Base-by-base conservation (phyloP, 2,888 invertebrate genomes). In the Caenorhabditis afra region DNA sequence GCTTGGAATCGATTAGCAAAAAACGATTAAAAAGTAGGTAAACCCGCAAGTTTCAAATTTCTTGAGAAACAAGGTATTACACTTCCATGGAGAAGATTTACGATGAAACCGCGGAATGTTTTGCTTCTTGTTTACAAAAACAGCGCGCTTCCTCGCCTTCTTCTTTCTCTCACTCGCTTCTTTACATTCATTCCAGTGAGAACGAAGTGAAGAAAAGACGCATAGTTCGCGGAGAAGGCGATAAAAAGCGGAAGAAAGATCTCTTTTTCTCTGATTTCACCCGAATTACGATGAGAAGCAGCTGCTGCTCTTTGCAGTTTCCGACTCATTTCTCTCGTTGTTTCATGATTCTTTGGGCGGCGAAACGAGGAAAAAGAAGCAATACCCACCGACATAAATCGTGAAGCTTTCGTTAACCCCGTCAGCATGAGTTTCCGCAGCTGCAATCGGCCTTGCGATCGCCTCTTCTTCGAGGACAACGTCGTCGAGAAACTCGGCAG, bases 391-490 rank as follows among this genome's bases (percentile, higher is more conserved):
- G 14, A 88, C 81, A 68, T 87, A 88, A 64, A 89, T 86, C 37
- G 88, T 88, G 64, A 88, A 89, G 57, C 87, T 87, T 62, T 88
- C 88, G 49, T 88, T 85, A 20, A 85, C 65, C n/a, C 78, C 81
- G 12, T 62, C 64, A 23, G 55, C 49, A 22, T 29, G 35, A n/a
- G n/a, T 64, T n/a, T 57, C 58, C 39, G 39, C 59, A 47, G 58
- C 49, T 49, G 16, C 59, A 11, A 44, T 41, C 20, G 62, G 52
- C 20, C 65, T 44, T 22, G 68, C 62, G 29, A 64, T 55, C 14
- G 53, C n/a, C 18, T 74, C 12, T 1, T 74, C 70, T 22, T 79
- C 79, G 2, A 75, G 39, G 14, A 67, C 39, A 11, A 77, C 79
- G 29, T 83, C 83, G 10, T 81, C 76, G 0, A 81, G 49, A 11